A percentile compares a stretch with the other conserved stretches of the same genome.
phyloP scores from a whole-genome alignment of 2,113 vertebrate genomes.

The Cebus imitator region DNA sequence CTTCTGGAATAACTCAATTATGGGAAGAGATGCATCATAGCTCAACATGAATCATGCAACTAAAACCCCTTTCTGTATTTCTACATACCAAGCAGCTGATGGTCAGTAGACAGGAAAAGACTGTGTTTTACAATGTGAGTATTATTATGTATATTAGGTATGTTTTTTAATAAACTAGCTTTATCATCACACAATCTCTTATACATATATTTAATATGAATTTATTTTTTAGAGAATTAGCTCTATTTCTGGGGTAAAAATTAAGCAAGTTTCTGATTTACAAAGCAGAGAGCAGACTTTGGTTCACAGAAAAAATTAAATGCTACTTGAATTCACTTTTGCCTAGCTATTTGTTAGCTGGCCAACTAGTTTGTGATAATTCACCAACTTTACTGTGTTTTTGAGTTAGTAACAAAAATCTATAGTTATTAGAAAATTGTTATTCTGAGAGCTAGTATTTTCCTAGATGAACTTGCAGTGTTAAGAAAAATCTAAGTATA shows the following conservation, averaged over 20 bases:
- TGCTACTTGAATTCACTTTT: background rate
- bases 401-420: slow-evolving; percentile 6
- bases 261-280: background rate
- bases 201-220: background rate
- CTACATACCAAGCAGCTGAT: background rate
- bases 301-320: background rate
- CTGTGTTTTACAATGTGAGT: background rate
- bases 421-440: background rate
- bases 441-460: background rate
- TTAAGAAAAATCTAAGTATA: background rate
- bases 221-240: slow-evolving; percentile 13
- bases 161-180: background rate
- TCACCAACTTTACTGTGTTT: background rate
- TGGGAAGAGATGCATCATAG: background rate
- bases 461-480: background rate
- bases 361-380: background rate
- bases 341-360: background rate
- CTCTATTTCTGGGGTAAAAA: background rate
- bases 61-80: background rate
- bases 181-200: background rate
- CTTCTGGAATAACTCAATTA: slow-evolving; percentile 17
- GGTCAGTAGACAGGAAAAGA: background rate
- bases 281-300: background rate
- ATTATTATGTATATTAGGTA: background rate
- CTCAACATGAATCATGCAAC: background rate